Evolutionary conservation across 2,888 invertebrate species (phyloP), one percentile per base, ranked within the genome.

Genomic region (Nemotelus nigrinus): DNA sequence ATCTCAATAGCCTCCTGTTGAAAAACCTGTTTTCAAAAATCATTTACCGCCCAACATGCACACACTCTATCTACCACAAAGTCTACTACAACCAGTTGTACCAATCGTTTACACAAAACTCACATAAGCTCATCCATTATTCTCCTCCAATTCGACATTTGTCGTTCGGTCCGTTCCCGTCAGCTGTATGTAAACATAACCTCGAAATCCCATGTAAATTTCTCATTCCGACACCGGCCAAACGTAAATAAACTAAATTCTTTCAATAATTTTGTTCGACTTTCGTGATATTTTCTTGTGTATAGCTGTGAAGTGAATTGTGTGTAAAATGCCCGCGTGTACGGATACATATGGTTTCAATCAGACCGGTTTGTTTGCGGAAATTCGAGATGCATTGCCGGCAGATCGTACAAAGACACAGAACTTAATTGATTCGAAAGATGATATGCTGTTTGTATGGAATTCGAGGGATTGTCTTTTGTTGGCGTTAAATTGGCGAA

Each of bases 401-500:
- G 85, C 88, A 80, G 86, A 87, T 78, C 83, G 85, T 41, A 86
- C 85, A 64, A 89, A 89, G 79, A 90, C 91, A 0, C 87, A 88
- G 76, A 90, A 91, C 82, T 85, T 92, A 58, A 81, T 92, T 50
- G 89, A 90, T 75, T 89, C 90, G 79, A 89, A 89, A 60, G 91
- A 92, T 81, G 90, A 91, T 83, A 85, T 91, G 80, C 84, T 92
- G 8, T 92, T 89, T 83, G 89, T 89, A 4, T 92, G 92, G 92
- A 89, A 91, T 82, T 88, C 89, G 1, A 86, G 87, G 53, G 90
- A 90, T 81, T 88, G 87, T 79, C 89, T 89, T 80, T 85, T 92
- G 78, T 83, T 90, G 80, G 89, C 89, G 45, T 84, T 91, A 79
- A 91, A 92, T 85, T 85, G 91, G 83, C 86, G 89, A 80, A 85